phyloP scores from a whole-genome alignment of 2,113 vertebrate species.

The Hemichromis elongatus region DNA sequence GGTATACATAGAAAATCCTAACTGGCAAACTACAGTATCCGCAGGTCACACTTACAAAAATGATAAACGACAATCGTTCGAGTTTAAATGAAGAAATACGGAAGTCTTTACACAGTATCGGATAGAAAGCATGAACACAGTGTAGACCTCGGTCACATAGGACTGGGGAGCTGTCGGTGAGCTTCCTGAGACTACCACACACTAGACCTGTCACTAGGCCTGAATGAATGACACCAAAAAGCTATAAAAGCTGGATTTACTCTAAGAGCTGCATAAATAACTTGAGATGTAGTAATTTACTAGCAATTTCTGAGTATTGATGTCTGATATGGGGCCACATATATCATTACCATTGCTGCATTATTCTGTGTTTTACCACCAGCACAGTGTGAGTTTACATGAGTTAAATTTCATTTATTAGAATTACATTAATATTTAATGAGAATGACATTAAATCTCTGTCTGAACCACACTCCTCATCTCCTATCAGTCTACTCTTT shows the following conservation, averaged over 20 bases:
- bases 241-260: not conserved
- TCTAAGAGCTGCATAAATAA: not conserved
- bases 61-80: not conserved
- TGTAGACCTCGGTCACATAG: not conserved
- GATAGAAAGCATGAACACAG: not conserved
- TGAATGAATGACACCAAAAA: not conserved
- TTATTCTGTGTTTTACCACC: not conserved
- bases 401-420: not conserved
- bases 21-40: fast-evolving
- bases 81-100: fast-evolving
- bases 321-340: not conserved
- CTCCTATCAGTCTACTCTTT: not conserved
- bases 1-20: not conserved
- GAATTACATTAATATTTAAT: not conserved
- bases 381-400: fast-evolving
- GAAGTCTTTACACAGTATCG: not conserved
- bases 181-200: not conserved
- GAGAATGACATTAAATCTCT: not conserved
- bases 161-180: fast-evolving
- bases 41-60: not conserved
- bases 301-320: not conserved
- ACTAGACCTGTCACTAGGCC: not conserved
- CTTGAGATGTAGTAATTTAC: not conserved
- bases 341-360: fast-evolving
- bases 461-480: not conserved